phyloP scores from a whole-genome alignment of 2,888 invertebrate genomes.

The Mythimna ferrago region DNA sequence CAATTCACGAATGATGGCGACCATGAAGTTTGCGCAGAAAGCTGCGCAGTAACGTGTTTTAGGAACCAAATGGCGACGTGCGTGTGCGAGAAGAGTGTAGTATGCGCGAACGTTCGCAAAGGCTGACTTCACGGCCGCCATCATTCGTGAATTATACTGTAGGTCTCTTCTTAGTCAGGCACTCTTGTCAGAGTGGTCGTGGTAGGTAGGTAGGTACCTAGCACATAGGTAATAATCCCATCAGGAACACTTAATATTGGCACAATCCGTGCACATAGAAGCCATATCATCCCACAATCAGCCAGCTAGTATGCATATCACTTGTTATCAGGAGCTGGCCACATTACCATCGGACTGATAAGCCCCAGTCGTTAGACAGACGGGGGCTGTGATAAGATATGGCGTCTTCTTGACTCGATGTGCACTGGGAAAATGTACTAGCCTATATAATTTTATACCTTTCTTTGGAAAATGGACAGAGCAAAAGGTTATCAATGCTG shows the following conservation, averaged over 20 bases:
- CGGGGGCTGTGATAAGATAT: constrained; percentile 68
- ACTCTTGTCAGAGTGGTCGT: too few species aligned
- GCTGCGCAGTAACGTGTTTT: too few species aligned
- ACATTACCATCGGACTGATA: constrained; percentile 64
- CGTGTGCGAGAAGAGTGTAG: too few species aligned
- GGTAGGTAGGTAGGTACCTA: not conserved
- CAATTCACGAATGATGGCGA: too few species aligned
- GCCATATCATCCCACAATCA: constrained; percentile 26
- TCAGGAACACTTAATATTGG: constrained; percentile 7
- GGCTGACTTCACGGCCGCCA: too few species aligned
- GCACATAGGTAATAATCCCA: not conserved
- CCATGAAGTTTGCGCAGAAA: too few species aligned
- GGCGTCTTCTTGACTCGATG: constrained; percentile 50
- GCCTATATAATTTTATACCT: not conserved
- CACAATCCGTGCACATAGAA: constrained; percentile 23
- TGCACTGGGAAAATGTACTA: constrained; percentile 31
- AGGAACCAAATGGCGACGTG: too few species aligned
- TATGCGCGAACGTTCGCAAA: too few species aligned
- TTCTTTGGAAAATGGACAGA: too few species aligned
- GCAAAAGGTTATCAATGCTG: too few species aligned
- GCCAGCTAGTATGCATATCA: constrained; percentile 56
- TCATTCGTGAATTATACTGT: too few species aligned
- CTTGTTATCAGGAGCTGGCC: constrained; percentile 63
- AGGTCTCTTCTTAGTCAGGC: too few species aligned
- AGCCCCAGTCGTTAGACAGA: constrained; percentile 64